These are phyloP conservation scores for Graptemys geographica DNA, from an alignment of 2,797 vertebrate species.

Conservation along the genomic window DNA sequence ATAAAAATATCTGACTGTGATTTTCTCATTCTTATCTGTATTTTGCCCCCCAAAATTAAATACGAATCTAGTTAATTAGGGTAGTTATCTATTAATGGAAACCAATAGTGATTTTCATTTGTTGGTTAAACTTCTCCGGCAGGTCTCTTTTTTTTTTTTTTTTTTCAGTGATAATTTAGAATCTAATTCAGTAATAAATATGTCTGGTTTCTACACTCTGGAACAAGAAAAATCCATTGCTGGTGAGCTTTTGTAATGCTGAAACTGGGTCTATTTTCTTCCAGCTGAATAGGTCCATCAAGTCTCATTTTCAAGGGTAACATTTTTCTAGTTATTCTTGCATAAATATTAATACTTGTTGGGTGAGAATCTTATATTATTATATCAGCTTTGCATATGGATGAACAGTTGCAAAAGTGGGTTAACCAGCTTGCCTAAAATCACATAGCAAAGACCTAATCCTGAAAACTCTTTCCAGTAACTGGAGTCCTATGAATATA, in stretches of 20 bases:
- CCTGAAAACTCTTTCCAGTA: background rate
- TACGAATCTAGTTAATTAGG: background rate
- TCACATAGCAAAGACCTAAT: background rate
- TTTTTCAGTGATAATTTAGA: background rate
- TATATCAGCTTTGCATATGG: background rate
- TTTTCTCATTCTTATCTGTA: background rate
- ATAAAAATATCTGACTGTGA: conserved; percentile 5
- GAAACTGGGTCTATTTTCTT: background rate
- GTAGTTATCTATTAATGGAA: background rate
- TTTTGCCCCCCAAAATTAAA: background rate
- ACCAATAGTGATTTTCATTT: background rate
- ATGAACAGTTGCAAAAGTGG: background rate
- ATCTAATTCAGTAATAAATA: background rate
- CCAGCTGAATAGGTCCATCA: background rate
- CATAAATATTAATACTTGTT: background rate
- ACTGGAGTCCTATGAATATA: background rate
- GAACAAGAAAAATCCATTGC: background rate
- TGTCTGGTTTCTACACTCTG: background rate
- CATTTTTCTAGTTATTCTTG: background rate
- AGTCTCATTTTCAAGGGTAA: background rate
- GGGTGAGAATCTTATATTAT: background rate
- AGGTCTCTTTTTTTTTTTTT: background rate
- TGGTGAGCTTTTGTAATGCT: background rate
- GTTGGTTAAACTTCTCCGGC: background rate
- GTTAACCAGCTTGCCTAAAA: background rate